Conservation (phyloP, 2,888 invertebrate genomes). For the Spisula solida region DNA sequence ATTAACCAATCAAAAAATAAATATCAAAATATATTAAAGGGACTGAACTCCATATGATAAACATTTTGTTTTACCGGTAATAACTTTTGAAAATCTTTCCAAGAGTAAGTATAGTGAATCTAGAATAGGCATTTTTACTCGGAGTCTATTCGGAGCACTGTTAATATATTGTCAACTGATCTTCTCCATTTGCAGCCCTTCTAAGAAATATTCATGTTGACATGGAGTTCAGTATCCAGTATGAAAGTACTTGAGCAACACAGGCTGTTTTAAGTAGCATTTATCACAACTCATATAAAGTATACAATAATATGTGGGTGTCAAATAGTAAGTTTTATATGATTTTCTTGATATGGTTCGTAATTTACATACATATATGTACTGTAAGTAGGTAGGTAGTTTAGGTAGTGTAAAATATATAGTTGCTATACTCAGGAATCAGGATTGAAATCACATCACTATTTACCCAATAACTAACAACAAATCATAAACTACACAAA, state of each 20-base stretch:
- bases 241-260: constrained; percentile 7
- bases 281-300: background rate
- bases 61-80: too few relatives aligned
- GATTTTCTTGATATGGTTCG: background rate
- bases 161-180: too few relatives aligned
- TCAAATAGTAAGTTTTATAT: background rate
- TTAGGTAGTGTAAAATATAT: background rate
- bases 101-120: too few relatives aligned
- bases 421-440: background rate
- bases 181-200: too few relatives aligned
- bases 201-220: too few relatives aligned
- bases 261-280: background rate
- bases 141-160: too few relatives aligned
- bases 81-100: too few relatives aligned
- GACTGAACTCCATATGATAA: too few relatives aligned
- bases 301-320: background rate
- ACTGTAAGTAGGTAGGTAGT: too few relatives aligned
- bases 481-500: background rate
- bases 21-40: too few relatives aligned
- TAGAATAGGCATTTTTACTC: too few relatives aligned
- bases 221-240: too few relatives aligned
- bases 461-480: background rate
- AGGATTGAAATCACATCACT: background rate
- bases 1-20: background rate
- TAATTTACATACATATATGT: background rate